Evolutionary conservation across 1,140 invertebrate genomes (phyloP).

Genomic region (Trichomalopsis sarcophagae): DNA sequence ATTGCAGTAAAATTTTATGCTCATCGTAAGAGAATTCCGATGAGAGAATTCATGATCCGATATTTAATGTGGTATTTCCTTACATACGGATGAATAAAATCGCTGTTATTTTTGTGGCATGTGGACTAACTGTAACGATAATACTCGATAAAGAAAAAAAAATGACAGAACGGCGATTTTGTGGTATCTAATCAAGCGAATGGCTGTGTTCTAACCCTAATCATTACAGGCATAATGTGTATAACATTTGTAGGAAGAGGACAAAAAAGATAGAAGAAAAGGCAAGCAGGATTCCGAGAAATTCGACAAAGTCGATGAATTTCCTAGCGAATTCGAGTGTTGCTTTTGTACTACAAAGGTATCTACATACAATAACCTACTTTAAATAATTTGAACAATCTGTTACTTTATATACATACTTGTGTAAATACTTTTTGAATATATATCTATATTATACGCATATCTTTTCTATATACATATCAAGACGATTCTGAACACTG

Average conservation of each 20-base stretch:
- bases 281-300: constrained; percentile 68
- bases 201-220: constrained; percentile 39
- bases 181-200: constrained; percentile 20
- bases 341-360: constrained; percentile 96
- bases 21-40: background rate
- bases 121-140: background rate
- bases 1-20: constrained; percentile 20
- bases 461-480: constrained; percentile 4
- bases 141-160: background rate
- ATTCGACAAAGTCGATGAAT: constrained; percentile 81
- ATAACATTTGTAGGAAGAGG: constrained; percentile 78
- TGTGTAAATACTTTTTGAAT: constrained; percentile 47
- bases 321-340: constrained; percentile 95
- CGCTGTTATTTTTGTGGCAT: constrained; percentile 9
- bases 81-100: background rate
- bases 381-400: constrained; percentile 30
- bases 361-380: constrained; percentile 69
- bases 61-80: background rate
- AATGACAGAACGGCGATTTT: constrained; percentile 23
- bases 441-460: background rate
- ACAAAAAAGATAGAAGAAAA: constrained; percentile 82
- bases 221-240: constrained; percentile 63
- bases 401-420: constrained; percentile 19
- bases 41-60: background rate
- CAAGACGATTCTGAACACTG: background rate